A percentile compares a stretch with the other conserved stretches of the same genome.
Conservation (phyloP, 2,113 vertebrate species). For the Centrocercus urophasianus region DNA sequence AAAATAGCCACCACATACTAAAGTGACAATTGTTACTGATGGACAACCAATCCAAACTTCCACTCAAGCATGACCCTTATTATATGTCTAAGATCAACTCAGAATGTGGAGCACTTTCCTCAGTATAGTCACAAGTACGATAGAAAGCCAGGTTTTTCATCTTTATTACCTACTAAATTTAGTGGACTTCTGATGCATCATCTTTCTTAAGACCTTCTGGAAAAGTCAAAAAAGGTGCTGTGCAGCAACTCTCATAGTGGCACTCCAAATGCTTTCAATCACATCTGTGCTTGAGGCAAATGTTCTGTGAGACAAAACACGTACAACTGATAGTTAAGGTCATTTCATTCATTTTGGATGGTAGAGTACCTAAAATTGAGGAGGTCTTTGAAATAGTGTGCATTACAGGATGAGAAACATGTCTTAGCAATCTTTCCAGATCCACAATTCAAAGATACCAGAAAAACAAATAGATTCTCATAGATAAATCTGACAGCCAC, state of each 20-base stretch:
- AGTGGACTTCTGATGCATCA: neutral
- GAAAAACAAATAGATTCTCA: neutral
- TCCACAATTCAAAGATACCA: neutral
- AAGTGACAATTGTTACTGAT: neutral
- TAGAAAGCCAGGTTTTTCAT: neutral
- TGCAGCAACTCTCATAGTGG: neutral
- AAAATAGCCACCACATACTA: neutral
- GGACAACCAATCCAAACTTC: neutral
- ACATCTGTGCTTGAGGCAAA: neutral
- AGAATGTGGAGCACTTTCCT: neutral
- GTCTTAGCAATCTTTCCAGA: neutral
- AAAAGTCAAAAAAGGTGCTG: neutral
- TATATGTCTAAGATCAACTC: neutral
- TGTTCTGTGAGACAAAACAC: neutral
- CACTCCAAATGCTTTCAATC: neutral
- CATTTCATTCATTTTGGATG: neutral
- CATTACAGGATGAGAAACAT: conserved; percentile 9
- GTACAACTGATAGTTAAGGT: neutral
- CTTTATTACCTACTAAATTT: neutral
- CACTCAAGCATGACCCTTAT: neutral
- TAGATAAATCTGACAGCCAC: neutral
- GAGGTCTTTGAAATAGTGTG: neutral
- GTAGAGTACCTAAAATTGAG: neutral
- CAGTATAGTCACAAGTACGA: neutral
- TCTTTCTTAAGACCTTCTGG: neutral